Conservation (phyloP, 2,797 vertebrate genomes). For the Gymnothorax javanicus region DNA sequence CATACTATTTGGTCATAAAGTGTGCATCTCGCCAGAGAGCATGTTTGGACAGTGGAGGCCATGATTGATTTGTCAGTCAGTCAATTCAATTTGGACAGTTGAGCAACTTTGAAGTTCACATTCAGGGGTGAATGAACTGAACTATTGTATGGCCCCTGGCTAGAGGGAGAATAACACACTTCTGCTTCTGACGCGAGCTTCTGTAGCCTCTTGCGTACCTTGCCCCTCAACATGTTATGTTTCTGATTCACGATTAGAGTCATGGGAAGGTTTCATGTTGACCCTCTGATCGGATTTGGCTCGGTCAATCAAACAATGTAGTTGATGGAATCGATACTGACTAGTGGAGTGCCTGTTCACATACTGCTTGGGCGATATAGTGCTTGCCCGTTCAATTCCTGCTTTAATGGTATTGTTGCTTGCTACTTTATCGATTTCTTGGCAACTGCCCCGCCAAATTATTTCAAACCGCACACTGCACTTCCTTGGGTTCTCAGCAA, state of each 20-base stretch:
- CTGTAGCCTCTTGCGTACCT: background rate
- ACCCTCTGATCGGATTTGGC: too few species aligned
- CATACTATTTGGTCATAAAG: background rate
- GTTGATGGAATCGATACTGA: too few species aligned
- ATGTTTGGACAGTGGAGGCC: background rate
- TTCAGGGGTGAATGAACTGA: slow-evolving; percentile 29
- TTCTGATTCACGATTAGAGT: background rate
- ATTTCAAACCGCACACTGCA: too few species aligned
- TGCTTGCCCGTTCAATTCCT: too few species aligned
- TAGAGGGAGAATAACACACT: slow-evolving; percentile 13
- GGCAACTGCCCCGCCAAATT: too few species aligned
- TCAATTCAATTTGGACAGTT: background rate
- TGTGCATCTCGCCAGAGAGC: background rate
- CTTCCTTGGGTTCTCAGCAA: too few species aligned
- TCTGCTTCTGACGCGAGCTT: background rate
- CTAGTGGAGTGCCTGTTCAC: too few species aligned
- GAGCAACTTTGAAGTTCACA: background rate
- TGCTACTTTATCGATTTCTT: too few species aligned
- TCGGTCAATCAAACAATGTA: too few species aligned
- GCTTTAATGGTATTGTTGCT: too few species aligned
- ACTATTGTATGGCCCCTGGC: slow-evolving; percentile 21
- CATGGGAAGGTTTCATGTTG: too few species aligned
- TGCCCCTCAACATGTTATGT: background rate
- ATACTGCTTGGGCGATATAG: too few species aligned
- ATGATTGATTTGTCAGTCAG: background rate